Conservation (phyloP, 2,797 vertebrate species). For the Neosalanx taihuensis region DNA sequence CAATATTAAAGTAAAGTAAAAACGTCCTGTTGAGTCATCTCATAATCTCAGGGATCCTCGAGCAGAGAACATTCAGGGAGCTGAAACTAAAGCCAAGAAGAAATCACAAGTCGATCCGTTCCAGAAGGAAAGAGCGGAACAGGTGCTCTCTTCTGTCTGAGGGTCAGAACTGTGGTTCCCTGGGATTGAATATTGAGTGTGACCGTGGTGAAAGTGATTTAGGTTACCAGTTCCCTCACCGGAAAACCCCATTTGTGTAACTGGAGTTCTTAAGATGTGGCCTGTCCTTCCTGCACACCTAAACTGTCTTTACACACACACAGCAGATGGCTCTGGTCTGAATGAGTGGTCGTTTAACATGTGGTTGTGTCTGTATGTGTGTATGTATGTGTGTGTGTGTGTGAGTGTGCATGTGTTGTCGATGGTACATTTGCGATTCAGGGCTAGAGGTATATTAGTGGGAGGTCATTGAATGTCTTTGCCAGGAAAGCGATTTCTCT, state of each 20-base stretch:
- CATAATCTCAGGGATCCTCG: too few species aligned
- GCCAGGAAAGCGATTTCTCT: conserved; percentile 5
- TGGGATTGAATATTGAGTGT: too few species aligned
- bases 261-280: conserved; percentile 10
- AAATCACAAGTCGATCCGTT: too few species aligned
- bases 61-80: too few species aligned
- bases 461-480: conserved; percentile 13
- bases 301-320: conserved; percentile 54
- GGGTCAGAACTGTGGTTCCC: too few species aligned
- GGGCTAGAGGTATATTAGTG: conserved; percentile 15
- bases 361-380: neutral
- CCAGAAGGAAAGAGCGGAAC: too few species aligned
- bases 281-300: conserved; percentile 37
- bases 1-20: too few species aligned
- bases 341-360: conserved; percentile 23
- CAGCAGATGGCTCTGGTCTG: conserved; percentile 45
- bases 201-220: neutral
- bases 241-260: too few species aligned
- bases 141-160: too few species aligned
- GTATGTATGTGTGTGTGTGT: conserved; percentile 12
- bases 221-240: neutral
- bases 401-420: neutral
- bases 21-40: too few species aligned
- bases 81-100: too few species aligned
- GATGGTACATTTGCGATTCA: neutral